These are phyloP conservation scores for Mechanitis mazaeus DNA, from an alignment of 2,888 invertebrate species.

Conservation along the genomic window DNA sequence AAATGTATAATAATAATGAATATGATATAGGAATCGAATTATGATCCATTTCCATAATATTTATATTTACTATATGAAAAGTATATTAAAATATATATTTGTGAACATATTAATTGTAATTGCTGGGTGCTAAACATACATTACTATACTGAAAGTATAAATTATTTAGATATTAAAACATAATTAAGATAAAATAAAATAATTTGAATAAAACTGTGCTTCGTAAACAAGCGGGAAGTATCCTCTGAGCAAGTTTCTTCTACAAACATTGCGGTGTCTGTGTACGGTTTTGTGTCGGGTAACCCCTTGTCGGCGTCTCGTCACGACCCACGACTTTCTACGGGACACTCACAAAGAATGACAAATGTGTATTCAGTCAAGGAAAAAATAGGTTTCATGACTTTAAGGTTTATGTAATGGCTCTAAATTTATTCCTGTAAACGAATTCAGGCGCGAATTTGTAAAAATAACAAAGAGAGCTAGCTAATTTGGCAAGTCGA, in stretches of 20 bases:
- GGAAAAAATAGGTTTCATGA: not conserved
- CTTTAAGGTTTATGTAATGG: not conserved
- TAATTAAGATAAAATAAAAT: not conserved
- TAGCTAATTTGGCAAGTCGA: conserved; percentile 73
- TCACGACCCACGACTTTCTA: conserved; percentile 36
- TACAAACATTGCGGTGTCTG: conserved; percentile 48
- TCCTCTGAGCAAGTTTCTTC: conserved; percentile 60
- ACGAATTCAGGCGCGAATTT: conserved; percentile 53
- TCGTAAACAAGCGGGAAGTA: conserved; percentile 60
- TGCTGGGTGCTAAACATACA: too few species aligned
- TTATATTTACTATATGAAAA: too few species aligned
- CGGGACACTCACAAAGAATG: conserved; percentile 47
- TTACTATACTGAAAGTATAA: too few species aligned
- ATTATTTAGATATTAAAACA: too few species aligned
- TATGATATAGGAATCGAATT: too few species aligned
- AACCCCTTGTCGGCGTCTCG: conserved; percentile 30
- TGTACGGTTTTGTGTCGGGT: conserved; percentile 30
- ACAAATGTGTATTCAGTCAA: conserved; percentile 61
- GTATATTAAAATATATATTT: too few species aligned
- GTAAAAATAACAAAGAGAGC: conserved; percentile 67
- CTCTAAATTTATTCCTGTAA: conserved; percentile 24
- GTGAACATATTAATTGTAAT: too few species aligned
- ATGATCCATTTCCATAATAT: too few species aligned
- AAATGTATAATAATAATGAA: too few species aligned
- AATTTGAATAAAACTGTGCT: conserved; percentile 47